Evolutionary conservation across 2,888 invertebrate genomes (phyloP), one percentile per base, ranked within the genome.

Genomic region (Allygus modestus): DNA sequence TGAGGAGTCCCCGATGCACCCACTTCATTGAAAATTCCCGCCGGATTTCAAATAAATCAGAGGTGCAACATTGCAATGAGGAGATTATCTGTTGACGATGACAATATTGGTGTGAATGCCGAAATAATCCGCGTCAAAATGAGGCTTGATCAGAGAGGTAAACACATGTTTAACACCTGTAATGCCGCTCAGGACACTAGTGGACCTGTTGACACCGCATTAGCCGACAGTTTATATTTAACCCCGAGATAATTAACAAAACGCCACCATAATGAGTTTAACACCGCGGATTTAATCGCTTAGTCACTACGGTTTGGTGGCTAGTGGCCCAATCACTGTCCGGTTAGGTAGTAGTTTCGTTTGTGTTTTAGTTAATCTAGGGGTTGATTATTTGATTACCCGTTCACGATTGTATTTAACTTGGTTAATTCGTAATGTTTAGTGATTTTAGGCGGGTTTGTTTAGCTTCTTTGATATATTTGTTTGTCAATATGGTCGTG

Each of bases 151-250:
- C 33, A n/a, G 33, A 23, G 77, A 43, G 73, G 77, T 77, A 77
- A 77, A 77, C 77, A 77, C 51, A 46, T 77, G 77, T 77, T 77
- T 28, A 77, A 77, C 77, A 77, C 77, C 77, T 73, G 73, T 73
- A 73, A 41, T 20, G 73, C 73, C 33, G 23, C 20, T 28, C 4
- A 4, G 17, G 2, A 37, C 33, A 7, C 0, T 69, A 2, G n/a
- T 2, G 26, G 33, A 31, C 33, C 37, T 73, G 73, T 41, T 43
- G 73, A 41, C 73, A 73, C 20, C 37, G 43, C 41, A 23, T 69
- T 69, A 69, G 31, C 69, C 20, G 73, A 20, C 73, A 43, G 73
- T 73, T 73, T 77, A 77, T 77, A 77, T 77, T 77, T 77, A 77
- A 77, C 41, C 46, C 77, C 51, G 23, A 17, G 77, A 77, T 77